A percentile compares a stretch with the other conserved stretches of the same genome.
These are phyloP conservation scores for Okapia johnstoni DNA, from an alignment of 2,113 vertebrate species.

Conservation along the genomic window DNA sequence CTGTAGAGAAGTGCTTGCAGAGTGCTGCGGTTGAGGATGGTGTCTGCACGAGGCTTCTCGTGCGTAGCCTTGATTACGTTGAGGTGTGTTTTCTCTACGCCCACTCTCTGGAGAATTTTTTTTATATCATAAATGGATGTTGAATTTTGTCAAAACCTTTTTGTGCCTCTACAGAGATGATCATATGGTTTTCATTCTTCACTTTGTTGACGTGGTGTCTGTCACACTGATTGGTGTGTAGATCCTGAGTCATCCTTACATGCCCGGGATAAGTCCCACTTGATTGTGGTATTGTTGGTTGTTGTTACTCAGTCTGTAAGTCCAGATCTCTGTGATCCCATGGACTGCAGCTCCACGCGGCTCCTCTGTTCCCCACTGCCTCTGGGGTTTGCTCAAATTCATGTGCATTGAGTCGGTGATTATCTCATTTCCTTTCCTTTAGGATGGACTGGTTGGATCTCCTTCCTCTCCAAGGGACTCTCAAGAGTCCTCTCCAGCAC, in stretches of 20 bases:
- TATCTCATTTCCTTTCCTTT: not conserved
- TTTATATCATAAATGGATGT: not conserved
- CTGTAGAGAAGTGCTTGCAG: not conserved
- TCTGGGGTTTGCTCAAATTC: not conserved
- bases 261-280: not conserved
- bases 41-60: rapidly evolving
- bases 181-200: not conserved
- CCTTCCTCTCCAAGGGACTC: not conserved
- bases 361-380: not conserved
- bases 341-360: not conserved
- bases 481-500: not conserved
- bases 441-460: not conserved
- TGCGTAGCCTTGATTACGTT: not conserved
- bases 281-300: rapidly evolving
- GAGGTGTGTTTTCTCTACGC: not conserved
- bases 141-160: not conserved
- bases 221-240: rapidly evolving
- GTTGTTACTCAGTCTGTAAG: not conserved
- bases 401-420: not conserved
- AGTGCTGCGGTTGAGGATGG: rapidly evolving
- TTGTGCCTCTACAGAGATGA: not conserved
- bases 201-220: rapidly evolving
- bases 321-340: rapidly evolving
- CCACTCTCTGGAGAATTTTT: not conserved
- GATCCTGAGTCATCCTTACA: rapidly evolving